Evolutionary conservation across 2,113 vertebrate genomes (phyloP).

Genomic region (Maccullochella peelii): DNA sequence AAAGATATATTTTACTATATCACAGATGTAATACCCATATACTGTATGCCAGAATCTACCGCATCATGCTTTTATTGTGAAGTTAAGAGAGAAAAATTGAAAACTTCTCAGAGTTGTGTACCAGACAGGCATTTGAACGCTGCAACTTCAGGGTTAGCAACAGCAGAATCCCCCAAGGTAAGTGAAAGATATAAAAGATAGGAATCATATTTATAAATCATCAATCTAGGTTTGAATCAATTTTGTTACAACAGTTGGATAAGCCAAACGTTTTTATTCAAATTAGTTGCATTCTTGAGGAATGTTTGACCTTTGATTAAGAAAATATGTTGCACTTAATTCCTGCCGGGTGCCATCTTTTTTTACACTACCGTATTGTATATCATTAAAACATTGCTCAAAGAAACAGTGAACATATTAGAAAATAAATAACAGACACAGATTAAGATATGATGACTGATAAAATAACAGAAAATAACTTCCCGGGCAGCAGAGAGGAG

Average conservation of each 20-base stretch:
- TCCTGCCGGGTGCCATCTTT: neutral
- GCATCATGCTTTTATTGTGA: neutral
- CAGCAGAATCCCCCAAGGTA: neutral
- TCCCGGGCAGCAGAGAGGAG: neutral
- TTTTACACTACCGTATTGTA: neutral
- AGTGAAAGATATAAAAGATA: neutral
- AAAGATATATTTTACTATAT: neutral
- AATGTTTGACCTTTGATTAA: neutral
- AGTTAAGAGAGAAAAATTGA: neutral
- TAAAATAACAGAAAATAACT: constrained; percentile 7
- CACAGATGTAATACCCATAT: neutral
- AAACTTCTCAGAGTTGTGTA: neutral
- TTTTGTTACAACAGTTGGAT: neutral
- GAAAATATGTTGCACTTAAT: neutral
- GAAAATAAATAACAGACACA: neutral
- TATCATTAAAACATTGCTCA: neutral
- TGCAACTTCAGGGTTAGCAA: neutral
- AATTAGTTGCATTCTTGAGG: neutral
- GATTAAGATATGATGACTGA: neutral
- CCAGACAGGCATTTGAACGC: too few species aligned
- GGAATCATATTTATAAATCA: neutral
- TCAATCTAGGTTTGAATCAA: too few species aligned
- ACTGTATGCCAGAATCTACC: too few species aligned
- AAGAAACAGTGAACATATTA: neutral
- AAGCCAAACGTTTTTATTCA: neutral